phyloP scores from a whole-genome alignment of 2,888 invertebrate genomes.

The Eudemis profundana region DNA sequence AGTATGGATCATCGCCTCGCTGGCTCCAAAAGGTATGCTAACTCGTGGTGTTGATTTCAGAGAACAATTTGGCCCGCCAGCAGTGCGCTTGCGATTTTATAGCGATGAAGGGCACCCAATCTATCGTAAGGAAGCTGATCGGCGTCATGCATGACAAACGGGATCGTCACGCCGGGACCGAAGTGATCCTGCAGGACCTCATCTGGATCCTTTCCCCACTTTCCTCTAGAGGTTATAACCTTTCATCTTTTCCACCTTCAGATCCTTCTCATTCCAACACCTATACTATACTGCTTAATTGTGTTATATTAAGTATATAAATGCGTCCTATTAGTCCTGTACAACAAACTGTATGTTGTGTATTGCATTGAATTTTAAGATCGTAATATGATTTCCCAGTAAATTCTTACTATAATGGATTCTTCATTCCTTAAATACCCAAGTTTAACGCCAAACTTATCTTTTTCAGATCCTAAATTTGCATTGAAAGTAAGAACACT shows the following conservation, averaged over 20 bases:
- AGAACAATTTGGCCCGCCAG: conserved; percentile 74
- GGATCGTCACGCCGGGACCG: conserved; percentile 71
- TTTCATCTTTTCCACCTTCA: not conserved
- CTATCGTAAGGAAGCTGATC: conserved; percentile 78
- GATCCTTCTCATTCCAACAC: not conserved
- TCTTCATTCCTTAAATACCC: not conserved
- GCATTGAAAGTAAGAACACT: conserved; percentile 87
- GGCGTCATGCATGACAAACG: conserved; percentile 78
- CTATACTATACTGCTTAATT: not conserved
- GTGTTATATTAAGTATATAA: not conserved
- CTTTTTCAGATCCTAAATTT: conserved; percentile 86
- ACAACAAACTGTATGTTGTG: too few species aligned
- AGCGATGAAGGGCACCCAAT: conserved; percentile 79
- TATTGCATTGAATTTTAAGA: too few species aligned
- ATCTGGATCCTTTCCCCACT: conserved; percentile 85
- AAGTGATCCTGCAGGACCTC: conserved; percentile 82
- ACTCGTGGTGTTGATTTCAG: conserved; percentile 66
- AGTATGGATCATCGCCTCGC: conserved; percentile 86
- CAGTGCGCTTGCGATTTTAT: conserved; percentile 81
- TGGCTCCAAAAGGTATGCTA: conserved; percentile 82
- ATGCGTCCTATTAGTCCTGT: too few species aligned
- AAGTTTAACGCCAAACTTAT: not conserved
- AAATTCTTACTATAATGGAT: too few species aligned
- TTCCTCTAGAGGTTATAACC: conserved; percentile 73
- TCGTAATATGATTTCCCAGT: too few species aligned